A percentile compares a stretch with the other conserved stretches of the same genome.
Conservation (phyloP, 2,113 vertebrate species). For the Merops nubicus region DNA sequence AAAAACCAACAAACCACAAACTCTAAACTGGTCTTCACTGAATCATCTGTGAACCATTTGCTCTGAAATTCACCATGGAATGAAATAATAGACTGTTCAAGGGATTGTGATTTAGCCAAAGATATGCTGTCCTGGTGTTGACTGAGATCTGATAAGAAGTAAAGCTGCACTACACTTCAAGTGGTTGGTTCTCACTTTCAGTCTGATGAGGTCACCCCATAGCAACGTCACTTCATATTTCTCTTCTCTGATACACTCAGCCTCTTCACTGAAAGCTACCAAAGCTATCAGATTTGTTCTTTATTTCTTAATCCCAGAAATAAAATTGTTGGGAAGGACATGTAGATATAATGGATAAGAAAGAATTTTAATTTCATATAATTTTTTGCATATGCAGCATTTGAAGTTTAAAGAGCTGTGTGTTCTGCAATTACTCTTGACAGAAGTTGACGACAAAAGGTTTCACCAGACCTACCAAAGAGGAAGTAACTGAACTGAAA, state of each 20-base stretch:
- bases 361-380: neutral
- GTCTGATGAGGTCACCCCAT: neutral
- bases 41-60: neutral
- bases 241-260: neutral
- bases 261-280: neutral
- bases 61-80: neutral
- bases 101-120: neutral
- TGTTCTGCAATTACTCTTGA: neutral
- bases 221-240: neutral
- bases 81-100: neutral
- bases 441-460: neutral
- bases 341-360: neutral
- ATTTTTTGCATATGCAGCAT: neutral
- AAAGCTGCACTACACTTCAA: neutral
- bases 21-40: neutral
- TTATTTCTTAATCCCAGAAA: neutral
- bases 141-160: neutral
- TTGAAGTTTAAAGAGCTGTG: neutral
- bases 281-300: neutral
- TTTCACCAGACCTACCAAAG: neutral
- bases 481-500: neutral
- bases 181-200: constrained; percentile 12
- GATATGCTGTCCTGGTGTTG: neutral
- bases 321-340: fast-evolving
- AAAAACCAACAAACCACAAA: no score